These are phyloP conservation scores for Fistularia commersonii DNA, from an alignment of 2,797 vertebrate species.

Conservation along the genomic window DNA sequence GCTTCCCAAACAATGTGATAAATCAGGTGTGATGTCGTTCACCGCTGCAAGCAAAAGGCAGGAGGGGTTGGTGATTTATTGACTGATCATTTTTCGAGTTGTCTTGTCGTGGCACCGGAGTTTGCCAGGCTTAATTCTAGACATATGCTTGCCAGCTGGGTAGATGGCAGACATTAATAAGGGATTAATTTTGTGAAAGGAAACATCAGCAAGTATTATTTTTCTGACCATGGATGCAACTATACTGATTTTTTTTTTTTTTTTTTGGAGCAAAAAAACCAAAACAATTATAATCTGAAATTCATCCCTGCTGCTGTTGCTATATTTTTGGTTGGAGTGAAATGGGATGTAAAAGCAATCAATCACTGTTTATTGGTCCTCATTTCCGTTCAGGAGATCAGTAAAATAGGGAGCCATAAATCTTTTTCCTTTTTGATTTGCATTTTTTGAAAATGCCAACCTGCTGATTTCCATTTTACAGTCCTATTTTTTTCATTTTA, in stretches of 20 bases:
- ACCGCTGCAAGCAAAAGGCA: conserved; percentile 66
- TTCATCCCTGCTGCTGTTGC: conserved; percentile 78
- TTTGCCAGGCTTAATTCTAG: conserved; percentile 75
- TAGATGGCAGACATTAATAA: conserved; percentile 66
- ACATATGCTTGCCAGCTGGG: conserved; percentile 77
- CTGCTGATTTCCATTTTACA: too few relatives aligned
- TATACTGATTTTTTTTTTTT: conserved; percentile 4
- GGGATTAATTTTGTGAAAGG: conserved; percentile 34
- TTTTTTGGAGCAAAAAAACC: conserved; percentile 51
- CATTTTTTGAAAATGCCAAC: conserved; percentile 56
- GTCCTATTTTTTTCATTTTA: too few relatives aligned
- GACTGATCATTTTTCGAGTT: conserved; percentile 78
- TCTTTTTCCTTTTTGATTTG: conserved; percentile 77
- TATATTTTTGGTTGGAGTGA: conserved; percentile 76
- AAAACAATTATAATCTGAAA: conserved; percentile 36
- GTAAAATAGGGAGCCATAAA: conserved; percentile 83
- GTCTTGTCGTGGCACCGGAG: conserved; percentile 70
- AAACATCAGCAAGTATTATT: too few relatives aligned
- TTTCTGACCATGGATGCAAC: too few relatives aligned
- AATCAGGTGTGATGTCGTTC: conserved; percentile 76
- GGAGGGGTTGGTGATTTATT: conserved; percentile 75
- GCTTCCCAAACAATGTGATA: too few relatives aligned
- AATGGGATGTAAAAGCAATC: conserved; percentile 81
- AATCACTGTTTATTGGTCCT: conserved; percentile 86
- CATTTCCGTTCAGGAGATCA: conserved; percentile 82